These are phyloP conservation scores for Crematogaster levior DNA, from an alignment of 2,888 invertebrate species.

Conservation along the genomic window DNA sequence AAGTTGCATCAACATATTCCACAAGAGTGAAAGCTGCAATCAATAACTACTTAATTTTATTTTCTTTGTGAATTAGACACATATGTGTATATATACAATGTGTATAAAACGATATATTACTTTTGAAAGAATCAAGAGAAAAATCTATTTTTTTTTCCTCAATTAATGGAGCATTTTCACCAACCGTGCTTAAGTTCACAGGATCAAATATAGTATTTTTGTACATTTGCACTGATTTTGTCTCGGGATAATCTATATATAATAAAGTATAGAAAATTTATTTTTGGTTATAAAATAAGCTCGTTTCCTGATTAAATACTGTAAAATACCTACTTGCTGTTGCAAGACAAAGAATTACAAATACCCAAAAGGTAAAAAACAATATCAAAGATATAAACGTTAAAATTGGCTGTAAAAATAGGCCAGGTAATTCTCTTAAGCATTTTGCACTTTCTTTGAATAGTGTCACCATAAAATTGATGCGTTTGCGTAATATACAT, in stretches of 20 bases:
- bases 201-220: constrained; percentile 77
- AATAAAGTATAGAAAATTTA: constrained; percentile 48
- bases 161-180: constrained; percentile 68
- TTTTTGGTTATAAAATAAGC: constrained; percentile 6
- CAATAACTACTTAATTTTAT: constrained; percentile 39
- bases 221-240: constrained; percentile 81
- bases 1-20: constrained; percentile 91
- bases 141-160: constrained; percentile 75
- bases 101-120: constrained; percentile 66
- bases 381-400: constrained; percentile 92
- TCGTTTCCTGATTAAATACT: background rate
- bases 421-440: constrained; percentile 92
- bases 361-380: constrained; percentile 95
- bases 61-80: constrained; percentile 14
- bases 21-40: constrained; percentile 88
- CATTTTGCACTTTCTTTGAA: constrained; percentile 97
- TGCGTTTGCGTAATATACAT: constrained; percentile 92
- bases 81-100: background rate
- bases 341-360: constrained; percentile 94
- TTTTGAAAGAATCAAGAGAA: constrained; percentile 79
- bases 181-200: constrained; percentile 74
- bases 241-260: constrained; percentile 84
- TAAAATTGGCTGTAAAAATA: constrained; percentile 94
- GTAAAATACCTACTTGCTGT: constrained; percentile 91
- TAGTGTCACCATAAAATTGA: constrained; percentile 93